phyloP scores from a whole-genome alignment of 2,888 invertebrate genomes.

The Mesorhabditis belari region DNA sequence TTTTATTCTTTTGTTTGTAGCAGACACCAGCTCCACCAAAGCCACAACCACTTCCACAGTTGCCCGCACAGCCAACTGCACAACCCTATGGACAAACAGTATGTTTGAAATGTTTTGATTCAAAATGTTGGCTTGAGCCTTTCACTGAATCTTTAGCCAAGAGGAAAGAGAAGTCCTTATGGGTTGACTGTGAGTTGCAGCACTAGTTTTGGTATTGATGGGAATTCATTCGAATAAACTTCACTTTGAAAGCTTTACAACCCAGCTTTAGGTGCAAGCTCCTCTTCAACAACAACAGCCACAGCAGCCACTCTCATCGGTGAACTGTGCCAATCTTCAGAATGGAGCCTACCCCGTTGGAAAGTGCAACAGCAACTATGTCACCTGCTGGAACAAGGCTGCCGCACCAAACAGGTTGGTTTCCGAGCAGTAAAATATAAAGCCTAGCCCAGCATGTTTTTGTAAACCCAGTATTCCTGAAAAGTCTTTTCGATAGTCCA shows the following conservation, averaged over 20 bases:
- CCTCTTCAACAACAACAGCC: not conserved
- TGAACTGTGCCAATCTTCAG: slow-evolving; percentile 8
- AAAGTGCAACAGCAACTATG: slow-evolving; percentile 12
- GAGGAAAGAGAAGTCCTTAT: no score
- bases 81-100: not conserved
- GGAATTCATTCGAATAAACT: no score
- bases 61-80: not conserved
- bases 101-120: no score
- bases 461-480: not conserved
- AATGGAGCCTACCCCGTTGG: slow-evolving; percentile 20
- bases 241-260: no score
- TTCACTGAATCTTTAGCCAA: no score
- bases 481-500: not conserved
- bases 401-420: not conserved
- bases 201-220: no score
- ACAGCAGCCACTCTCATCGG: not conserved
- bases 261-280: no score
- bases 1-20: not conserved
- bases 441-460: not conserved
- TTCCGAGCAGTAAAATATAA: not conserved
- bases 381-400: slow-evolving; percentile 13
- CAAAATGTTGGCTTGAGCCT: no score
- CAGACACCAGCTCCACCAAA: not conserved
- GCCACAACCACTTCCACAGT: not conserved
- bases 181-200: no score